Evolutionary conservation across 2,797 vertebrate genomes (phyloP).

Genomic region (Halcyon badia): DNA sequence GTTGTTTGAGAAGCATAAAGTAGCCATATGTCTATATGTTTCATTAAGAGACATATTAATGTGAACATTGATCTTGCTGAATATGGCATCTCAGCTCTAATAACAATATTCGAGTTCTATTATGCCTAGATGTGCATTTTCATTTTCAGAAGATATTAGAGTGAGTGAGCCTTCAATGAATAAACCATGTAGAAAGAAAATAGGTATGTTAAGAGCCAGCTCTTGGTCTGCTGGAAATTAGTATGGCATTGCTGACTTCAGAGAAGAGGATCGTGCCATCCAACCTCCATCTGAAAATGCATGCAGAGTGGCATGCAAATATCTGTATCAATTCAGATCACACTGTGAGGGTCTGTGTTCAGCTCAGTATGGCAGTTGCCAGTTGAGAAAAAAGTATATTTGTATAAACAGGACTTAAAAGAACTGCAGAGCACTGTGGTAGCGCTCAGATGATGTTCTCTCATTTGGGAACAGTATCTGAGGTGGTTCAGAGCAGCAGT

Average conservation of each 20-base stretch:
- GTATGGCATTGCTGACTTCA: neutral
- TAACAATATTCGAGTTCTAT: neutral
- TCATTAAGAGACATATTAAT: slow-evolving; percentile 26
- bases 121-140: slow-evolving; percentile 3
- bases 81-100: neutral
- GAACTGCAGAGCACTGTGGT: neutral
- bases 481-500: neutral
- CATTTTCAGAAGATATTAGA: neutral
- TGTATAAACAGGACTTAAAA: neutral
- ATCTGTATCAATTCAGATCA: neutral
- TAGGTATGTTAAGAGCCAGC: neutral
- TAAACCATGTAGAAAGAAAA: neutral
- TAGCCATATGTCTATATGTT: slow-evolving; percentile 39
- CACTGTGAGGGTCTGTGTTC: neutral
- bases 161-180: neutral
- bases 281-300: neutral
- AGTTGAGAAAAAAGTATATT: neutral
- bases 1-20: slow-evolving; percentile 15
- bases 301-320: neutral
- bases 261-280: neutral
- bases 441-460: neutral
- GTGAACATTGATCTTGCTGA: slow-evolving; percentile 34
- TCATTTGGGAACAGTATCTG: neutral
- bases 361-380: neutral
- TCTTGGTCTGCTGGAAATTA: neutral